Conservation (phyloP, 2,888 invertebrate genomes). For the Odontomyia ornata region DNA sequence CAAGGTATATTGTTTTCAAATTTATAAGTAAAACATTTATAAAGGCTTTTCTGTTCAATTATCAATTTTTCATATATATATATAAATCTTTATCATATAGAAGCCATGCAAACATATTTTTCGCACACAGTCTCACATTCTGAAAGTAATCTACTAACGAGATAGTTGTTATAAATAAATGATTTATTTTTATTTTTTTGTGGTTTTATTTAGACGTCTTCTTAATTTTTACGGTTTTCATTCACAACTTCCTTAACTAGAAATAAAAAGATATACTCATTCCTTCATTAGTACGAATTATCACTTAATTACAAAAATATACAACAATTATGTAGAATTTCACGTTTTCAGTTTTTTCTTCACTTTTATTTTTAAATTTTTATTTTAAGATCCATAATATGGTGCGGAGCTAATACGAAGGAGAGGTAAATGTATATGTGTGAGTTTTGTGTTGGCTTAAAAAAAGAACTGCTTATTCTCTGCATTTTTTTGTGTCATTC, state of each 20-base stretch:
- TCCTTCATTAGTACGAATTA: slow-evolving; percentile 20
- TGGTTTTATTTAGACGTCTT: background rate
- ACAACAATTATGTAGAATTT: slow-evolving; percentile 27
- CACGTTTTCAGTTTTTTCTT: slow-evolving; percentile 1
- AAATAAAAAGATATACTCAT: background rate
- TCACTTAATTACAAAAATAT: slow-evolving; percentile 41
- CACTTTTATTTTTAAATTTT: background rate
- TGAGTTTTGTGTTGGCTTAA: background rate
- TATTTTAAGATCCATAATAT: slow-evolving; percentile 1
- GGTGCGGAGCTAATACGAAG: slow-evolving; percentile 9
- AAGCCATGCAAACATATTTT: background rate
- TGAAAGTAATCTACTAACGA: slow-evolving; percentile 1
- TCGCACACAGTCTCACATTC: slow-evolving; percentile 6
- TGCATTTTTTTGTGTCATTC: background rate
- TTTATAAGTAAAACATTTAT: slow-evolving; percentile 34
- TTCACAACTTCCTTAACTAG: slow-evolving; percentile 4
- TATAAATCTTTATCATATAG: slow-evolving; percentile 11
- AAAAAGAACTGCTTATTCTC: background rate
- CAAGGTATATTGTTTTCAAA: background rate
- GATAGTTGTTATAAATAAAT: slow-evolving; percentile 28
- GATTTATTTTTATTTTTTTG: slow-evolving; percentile 9
- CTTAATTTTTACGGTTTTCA: background rate
- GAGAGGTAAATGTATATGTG: slow-evolving; percentile 15
- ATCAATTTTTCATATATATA: background rate
- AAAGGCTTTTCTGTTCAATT: slow-evolving; percentile 1